These are phyloP conservation scores for Chionis minor DNA, from an alignment of 2,113 vertebrate genomes.

Conservation along the genomic window DNA sequence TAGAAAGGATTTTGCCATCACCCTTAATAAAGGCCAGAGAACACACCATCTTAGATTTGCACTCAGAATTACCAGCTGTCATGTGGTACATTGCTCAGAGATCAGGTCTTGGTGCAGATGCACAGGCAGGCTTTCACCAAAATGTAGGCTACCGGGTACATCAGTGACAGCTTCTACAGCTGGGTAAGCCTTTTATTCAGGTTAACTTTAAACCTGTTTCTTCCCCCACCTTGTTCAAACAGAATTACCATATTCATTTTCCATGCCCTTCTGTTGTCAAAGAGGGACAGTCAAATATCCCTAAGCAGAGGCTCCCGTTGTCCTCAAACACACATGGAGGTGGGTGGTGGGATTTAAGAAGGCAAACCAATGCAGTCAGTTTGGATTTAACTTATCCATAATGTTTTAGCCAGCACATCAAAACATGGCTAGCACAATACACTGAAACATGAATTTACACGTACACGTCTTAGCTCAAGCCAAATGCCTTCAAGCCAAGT, in stretches of 20 bases:
- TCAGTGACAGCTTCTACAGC: not conserved
- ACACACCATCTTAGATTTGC: not conserved
- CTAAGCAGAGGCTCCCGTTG: not conserved
- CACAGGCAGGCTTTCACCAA: not conserved
- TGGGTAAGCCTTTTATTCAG: not conserved
- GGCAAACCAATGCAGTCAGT: not conserved
- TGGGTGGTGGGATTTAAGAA: not conserved
- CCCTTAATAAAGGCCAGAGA: not conserved
- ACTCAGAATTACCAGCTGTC: not conserved
- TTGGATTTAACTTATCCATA: not conserved
- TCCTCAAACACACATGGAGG: not conserved
- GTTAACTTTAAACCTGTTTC: not conserved
- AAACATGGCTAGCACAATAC: not conserved
- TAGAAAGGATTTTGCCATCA: not conserved
- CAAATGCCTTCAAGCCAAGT: not conserved
- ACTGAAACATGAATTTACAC: not conserved
- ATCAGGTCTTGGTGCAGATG: not conserved
- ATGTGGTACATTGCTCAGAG: not conserved
- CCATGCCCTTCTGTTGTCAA: not conserved
- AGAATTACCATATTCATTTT: not conserved
- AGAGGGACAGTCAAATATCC: not conserved
- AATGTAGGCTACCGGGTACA: rapidly evolving
- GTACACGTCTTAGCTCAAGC: not conserved
- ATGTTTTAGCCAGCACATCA: not conserved
- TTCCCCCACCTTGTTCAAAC: not conserved